Percentiles rank a stretch among this genome's conserved stretches.
Conservation (phyloP, 64 coral and sea anemone genomes). For the Actinia equina region DNA sequence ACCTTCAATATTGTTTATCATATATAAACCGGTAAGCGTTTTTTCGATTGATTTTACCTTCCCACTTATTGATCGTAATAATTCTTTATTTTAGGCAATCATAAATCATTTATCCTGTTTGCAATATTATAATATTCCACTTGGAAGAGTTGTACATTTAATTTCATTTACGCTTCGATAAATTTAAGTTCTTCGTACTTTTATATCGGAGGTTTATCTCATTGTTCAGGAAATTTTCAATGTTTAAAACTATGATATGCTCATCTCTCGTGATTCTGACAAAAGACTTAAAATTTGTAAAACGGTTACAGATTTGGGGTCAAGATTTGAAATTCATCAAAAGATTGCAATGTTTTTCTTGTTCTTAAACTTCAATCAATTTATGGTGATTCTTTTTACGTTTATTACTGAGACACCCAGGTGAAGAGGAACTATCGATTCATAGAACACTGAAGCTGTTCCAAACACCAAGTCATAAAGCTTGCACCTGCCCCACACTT, state of each 20-base stretch:
- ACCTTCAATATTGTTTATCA: conserved; percentile 3
- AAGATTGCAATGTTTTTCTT: background rate
- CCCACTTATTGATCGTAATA: conserved; percentile 16
- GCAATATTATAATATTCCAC: background rate
- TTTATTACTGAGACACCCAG: background rate
- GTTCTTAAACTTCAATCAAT: background rate
- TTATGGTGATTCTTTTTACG: background rate
- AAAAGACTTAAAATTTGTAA: background rate
- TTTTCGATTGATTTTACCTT: background rate
- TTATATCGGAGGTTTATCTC: background rate
- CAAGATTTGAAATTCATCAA: background rate
- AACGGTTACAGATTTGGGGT: background rate
- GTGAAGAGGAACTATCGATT: background rate
- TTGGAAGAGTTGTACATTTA: conserved; percentile 10
- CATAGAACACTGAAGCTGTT: background rate
- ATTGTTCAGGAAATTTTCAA: background rate
- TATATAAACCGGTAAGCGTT: background rate
- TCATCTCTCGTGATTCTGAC: background rate
- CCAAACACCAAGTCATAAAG: background rate
- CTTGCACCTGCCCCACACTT: background rate
- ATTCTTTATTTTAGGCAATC: background rate
- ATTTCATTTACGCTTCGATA: background rate
- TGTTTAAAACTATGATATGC: background rate
- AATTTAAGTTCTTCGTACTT: background rate
- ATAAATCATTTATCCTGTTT: background rate